A percentile compares a stretch with the other conserved stretches of the same genome.
phyloP scores from a whole-genome alignment of 2,888 invertebrate genomes.

The Stegana nigrithorax region DNA sequence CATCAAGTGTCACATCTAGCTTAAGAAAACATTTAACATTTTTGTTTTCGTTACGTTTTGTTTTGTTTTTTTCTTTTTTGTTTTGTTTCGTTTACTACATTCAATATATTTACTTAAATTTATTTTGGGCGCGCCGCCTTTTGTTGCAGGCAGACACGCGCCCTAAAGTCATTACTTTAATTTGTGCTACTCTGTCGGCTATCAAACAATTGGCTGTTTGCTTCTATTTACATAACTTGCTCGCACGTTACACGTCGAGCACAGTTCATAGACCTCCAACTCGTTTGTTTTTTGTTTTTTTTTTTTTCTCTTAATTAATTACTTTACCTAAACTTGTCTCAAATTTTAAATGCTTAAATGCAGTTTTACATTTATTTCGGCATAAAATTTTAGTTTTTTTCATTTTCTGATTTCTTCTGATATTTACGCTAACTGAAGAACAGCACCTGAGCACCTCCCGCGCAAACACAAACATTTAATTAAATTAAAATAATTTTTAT shows the following conservation, averaged over 20 bases:
- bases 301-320: not conserved
- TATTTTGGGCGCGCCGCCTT: slow-evolving; percentile 3
- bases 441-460: too few relatives aligned
- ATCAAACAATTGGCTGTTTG: not conserved
- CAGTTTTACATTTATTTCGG: too few relatives aligned
- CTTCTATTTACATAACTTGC: slow-evolving; percentile 22
- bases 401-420: too few relatives aligned
- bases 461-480: too few relatives aligned
- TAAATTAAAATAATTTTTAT: too few relatives aligned
- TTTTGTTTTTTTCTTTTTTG: not conserved
- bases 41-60: not conserved
- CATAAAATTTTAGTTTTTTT: too few relatives aligned
- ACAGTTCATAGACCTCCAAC: slow-evolving; percentile 18
- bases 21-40: too few relatives aligned
- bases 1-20: too few relatives aligned
- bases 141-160: not conserved
- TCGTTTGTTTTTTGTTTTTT: not conserved
- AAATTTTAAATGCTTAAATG: not conserved
- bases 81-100: not conserved
- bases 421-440: too few relatives aligned
- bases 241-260: slow-evolving; percentile 16
- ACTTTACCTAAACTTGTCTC: not conserved
- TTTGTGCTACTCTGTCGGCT: slow-evolving; percentile 11
- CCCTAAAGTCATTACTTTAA: slow-evolving; percentile 6
- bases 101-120: not conserved